A percentile compares a stretch with the other conserved stretches of the same genome.
Conservation (phyloP, 1,140 invertebrate species). For the Acromyrmex charruanus region DNA sequence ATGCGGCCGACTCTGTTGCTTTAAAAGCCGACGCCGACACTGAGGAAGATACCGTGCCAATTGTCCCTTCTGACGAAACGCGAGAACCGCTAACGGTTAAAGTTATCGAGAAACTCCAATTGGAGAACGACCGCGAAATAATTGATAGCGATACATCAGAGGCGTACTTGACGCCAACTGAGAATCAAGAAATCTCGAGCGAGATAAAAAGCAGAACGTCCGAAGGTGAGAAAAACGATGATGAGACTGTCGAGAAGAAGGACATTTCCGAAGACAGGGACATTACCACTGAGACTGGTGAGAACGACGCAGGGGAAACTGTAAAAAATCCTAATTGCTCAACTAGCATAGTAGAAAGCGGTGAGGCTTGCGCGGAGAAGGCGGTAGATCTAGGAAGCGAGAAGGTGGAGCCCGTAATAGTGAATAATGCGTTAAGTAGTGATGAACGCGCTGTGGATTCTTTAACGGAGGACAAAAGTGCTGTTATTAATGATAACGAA, state of each 20-base stretch:
- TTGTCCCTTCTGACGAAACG: conserved; percentile 48
- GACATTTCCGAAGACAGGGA: conserved; percentile 37
- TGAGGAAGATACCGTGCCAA: conserved; percentile 35
- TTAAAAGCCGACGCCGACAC: conserved; percentile 15
- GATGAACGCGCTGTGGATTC: conserved; percentile 74
- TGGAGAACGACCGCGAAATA: conserved; percentile 79
- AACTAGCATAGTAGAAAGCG: conserved; percentile 83
- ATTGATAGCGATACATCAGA: conserved; percentile 88
- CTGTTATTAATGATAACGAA: conserved; percentile 83
- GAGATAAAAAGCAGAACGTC: conserved; percentile 70
- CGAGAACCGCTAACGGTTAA: conserved; percentile 67
- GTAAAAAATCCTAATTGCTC: conserved; percentile 82
- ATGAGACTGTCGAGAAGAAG: conserved; percentile 15
- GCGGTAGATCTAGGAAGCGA: conserved; percentile 72
- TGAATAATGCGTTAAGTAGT: conserved; percentile 77
- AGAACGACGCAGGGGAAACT: conserved; percentile 67
- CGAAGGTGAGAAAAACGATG: conserved; percentile 64
- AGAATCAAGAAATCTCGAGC: conserved; percentile 82
- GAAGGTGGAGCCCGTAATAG: conserved; percentile 73
- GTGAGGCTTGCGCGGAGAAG: conserved; percentile 65
- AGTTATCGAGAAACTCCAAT: conserved; percentile 74
- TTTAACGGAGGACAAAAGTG: conserved; percentile 80
- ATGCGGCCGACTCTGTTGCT: conserved; percentile 2
- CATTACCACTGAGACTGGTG: conserved; percentile 42
- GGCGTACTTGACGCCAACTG: conserved; percentile 88